These are phyloP conservation scores for Clarias fuscus DNA, from an alignment of 2,797 vertebrate species.

Conservation along the genomic window DNA sequence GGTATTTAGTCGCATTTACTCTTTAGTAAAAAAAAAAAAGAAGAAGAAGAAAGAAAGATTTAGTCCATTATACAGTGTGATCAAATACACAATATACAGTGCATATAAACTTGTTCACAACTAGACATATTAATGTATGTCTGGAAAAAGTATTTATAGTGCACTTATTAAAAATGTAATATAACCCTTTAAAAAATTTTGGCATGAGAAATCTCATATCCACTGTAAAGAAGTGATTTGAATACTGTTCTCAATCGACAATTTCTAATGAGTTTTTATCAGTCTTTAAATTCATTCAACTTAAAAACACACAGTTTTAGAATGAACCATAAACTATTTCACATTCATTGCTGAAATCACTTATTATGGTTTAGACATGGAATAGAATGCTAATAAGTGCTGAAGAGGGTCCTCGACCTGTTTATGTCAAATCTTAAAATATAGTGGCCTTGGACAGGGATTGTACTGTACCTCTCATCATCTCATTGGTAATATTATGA, in stretches of 20 bases:
- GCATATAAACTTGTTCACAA: constrained; percentile 8
- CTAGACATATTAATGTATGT: not conserved
- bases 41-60: not conserved
- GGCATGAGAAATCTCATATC: not conserved
- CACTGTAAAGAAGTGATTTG: not conserved
- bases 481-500: not conserved
- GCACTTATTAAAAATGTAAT: constrained; percentile 28
- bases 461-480: not conserved
- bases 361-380: not conserved
- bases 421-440: not conserved
- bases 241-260: constrained; percentile 24
- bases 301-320: not conserved
- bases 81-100: not conserved
- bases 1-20: constrained; percentile 41
- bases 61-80: constrained; percentile 46
- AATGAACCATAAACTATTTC: not conserved
- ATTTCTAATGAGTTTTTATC: not conserved
- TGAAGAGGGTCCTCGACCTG: not conserved
- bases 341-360: constrained; percentile 16
- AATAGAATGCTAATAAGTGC: constrained; percentile 30
- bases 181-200: constrained; percentile 21
- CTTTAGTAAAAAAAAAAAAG: constrained; percentile 55
- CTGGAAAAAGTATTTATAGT: constrained; percentile 11
- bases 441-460: not conserved
- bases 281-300: not conserved